Conservation (phyloP, 1,140 invertebrate genomes). For the Anastrepha ludens region DNA sequence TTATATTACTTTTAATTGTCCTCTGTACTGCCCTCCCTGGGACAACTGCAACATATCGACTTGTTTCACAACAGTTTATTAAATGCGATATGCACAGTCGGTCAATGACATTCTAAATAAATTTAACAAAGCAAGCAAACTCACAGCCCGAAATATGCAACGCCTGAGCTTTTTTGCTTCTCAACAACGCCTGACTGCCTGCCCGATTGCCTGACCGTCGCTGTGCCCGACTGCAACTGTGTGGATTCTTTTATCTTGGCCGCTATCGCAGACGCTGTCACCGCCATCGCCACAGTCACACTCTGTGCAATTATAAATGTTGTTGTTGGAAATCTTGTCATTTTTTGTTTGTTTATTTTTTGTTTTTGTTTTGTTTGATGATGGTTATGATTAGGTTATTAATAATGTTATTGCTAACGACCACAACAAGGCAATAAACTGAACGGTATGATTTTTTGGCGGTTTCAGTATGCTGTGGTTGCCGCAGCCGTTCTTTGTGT, state of each 20-base stretch:
- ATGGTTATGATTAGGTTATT: slow-evolving; percentile 2
- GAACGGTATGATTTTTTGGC: slow-evolving; percentile 24
- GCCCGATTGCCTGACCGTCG: not conserved
- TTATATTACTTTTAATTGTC: no score
- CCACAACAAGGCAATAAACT: slow-evolving; percentile 4
- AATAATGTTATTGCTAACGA: slow-evolving; percentile 25
- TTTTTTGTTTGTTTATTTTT: not conserved
- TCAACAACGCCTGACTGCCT: not conserved
- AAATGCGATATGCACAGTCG: not conserved
- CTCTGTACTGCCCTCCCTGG: no score
- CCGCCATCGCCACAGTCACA: not conserved
- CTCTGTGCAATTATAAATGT: not conserved
- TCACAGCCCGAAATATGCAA: not conserved
- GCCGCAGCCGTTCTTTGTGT: not conserved
- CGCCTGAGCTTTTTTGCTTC: not conserved
- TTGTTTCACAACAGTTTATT: not conserved
- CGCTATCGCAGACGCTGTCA: not conserved
- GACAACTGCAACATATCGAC: no score
- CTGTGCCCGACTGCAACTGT: not conserved
- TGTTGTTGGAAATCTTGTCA: not conserved
- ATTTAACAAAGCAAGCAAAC: not conserved
- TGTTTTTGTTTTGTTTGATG: not conserved
- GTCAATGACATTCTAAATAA: slow-evolving; percentile 17
- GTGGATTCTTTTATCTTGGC: not conserved
- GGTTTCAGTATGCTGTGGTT: slow-evolving; percentile 1